Percentiles rank a stretch among this genome's conserved stretches.
Conservation (phyloP, 2,888 invertebrate genomes). For the Tetragnatha montana region DNA sequence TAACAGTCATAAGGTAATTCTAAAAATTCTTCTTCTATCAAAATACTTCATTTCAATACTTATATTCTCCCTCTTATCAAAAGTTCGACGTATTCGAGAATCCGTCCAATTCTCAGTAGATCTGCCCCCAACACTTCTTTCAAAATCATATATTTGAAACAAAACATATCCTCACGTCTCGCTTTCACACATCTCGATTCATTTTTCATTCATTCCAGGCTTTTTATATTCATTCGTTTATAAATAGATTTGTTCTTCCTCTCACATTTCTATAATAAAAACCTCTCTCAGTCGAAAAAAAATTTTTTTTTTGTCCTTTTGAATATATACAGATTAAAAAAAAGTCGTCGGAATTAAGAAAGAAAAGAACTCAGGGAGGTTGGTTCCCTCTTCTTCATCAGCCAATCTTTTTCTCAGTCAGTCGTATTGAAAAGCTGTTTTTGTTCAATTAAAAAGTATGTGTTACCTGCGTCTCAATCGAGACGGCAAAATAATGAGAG, state of each 20-base stretch:
- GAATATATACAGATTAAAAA: constrained; percentile 16
- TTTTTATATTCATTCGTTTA: constrained; percentile 29
- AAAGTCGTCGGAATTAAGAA: constrained; percentile 1
- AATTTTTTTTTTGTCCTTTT: not conserved
- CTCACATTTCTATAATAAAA: not conserved
- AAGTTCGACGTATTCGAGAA: not conserved
- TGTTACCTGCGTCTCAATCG: constrained; percentile 45
- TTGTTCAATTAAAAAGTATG: constrained; percentile 66
- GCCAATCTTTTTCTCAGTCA: constrained; percentile 39
- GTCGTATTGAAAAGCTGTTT: constrained; percentile 59
- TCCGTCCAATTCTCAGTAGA: constrained; percentile 37
- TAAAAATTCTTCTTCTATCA: not conserved
- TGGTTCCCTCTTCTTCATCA: constrained; percentile 6
- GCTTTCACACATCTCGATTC: constrained; percentile 45
- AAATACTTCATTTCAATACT: not conserved
- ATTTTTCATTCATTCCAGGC: constrained; percentile 21
- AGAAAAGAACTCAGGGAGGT: constrained; percentile 14
- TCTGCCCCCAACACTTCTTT: constrained; percentile 10
- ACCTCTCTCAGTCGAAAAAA: not conserved
- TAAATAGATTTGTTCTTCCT: constrained; percentile 8
- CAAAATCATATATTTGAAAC: constrained; percentile 64
- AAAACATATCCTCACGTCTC: constrained; percentile 56
- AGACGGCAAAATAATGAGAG: constrained; percentile 45
- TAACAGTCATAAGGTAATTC: too few relatives aligned
- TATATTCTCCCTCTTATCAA: not conserved